Conservation (phyloP, 2,888 invertebrate species). For the Lamellibrachia satsuma region DNA sequence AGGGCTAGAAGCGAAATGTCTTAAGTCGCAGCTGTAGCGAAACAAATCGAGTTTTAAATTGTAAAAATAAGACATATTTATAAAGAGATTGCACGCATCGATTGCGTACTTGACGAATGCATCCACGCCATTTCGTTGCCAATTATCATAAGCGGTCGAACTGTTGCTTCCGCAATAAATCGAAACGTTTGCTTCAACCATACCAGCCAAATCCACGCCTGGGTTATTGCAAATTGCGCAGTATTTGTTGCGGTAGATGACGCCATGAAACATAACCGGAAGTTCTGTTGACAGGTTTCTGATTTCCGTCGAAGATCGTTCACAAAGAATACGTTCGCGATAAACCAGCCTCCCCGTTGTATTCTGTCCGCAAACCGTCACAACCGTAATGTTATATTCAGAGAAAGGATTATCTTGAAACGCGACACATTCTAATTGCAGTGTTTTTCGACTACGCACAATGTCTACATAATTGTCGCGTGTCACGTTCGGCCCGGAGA, state of each 20-base stretch:
- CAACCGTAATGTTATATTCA: neutral
- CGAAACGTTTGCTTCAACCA: neutral
- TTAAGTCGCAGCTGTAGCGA: neutral
- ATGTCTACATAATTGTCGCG: neutral
- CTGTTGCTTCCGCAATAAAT: neutral
- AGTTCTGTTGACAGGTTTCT: neutral
- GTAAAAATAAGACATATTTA: neutral
- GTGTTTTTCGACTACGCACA: neutral
- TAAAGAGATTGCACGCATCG: neutral
- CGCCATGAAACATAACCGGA: neutral
- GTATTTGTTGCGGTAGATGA: neutral
- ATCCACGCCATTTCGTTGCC: neutral
- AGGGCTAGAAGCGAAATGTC: neutral
- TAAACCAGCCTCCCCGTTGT: neutral
- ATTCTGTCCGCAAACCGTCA: neutral
- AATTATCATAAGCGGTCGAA: neutral
- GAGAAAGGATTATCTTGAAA: neutral
- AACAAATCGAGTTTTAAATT: neutral
- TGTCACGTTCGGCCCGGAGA: neutral
- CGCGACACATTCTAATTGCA: neutral
- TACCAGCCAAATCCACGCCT: neutral
- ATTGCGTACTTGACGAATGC: neutral
- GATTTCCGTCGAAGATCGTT: neutral
- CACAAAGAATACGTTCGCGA: neutral
- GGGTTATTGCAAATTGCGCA: slow-evolving; percentile 3